These are phyloP conservation scores for Channa argus DNA, from an alignment of 2,113 vertebrate genomes.

Conservation along the genomic window DNA sequence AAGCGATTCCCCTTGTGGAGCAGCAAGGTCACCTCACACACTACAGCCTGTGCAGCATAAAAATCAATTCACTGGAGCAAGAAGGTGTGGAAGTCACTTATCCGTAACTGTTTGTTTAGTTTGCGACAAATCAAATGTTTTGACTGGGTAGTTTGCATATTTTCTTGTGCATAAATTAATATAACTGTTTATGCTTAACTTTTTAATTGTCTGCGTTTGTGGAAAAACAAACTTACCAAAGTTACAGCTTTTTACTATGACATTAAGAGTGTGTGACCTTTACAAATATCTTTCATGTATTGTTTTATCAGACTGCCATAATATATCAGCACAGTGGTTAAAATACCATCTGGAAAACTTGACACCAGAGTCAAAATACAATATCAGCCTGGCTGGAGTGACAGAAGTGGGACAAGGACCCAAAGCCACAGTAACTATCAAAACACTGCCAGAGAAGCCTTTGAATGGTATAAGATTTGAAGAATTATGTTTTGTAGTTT, in stretches of 20 bases:
- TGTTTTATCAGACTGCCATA: conserved; percentile 54
- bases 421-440: conserved; percentile 16
- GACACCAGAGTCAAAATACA: conserved; percentile 56
- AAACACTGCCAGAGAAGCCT: conserved; percentile 27
- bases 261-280: neutral
- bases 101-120: neutral
- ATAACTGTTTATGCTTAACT: neutral
- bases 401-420: conserved; percentile 67
- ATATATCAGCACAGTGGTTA: conserved; percentile 42
- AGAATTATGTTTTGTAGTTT: neutral
- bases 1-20: conserved; percentile 55
- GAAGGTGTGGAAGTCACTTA: conserved; percentile 31
- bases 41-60: conserved; percentile 71
- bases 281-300: neutral
- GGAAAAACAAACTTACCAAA: neutral
- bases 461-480: conserved; percentile 45
- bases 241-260: neutral
- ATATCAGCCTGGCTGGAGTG: conserved; percentile 62
- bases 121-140: no score
- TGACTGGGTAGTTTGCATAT: no score
- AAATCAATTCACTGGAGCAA: neutral
- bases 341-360: conserved; percentile 57
- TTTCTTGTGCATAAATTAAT: no score
- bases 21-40: conserved; percentile 76
- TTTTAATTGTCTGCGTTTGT: neutral